Percentiles rank a stretch among this genome's conserved stretches.
Conservation (phyloP, 2,113 vertebrate species). For the Beaufortia kweichowensis region DNA sequence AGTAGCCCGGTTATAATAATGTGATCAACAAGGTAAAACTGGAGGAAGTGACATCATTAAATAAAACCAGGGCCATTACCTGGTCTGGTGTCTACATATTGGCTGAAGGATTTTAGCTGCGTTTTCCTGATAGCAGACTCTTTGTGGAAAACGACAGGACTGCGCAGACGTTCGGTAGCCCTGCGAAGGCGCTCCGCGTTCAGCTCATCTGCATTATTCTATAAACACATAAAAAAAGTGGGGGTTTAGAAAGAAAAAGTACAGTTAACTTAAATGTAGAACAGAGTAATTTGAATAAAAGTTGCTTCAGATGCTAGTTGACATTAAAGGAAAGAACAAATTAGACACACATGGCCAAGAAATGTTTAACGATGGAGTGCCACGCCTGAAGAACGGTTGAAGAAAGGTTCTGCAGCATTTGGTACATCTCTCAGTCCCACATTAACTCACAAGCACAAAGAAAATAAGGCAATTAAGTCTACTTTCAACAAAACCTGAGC, state of each 20-base stretch:
- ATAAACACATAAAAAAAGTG: constrained; percentile 53
- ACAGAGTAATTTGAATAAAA: constrained; percentile 46
- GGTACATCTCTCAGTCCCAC: constrained; percentile 31
- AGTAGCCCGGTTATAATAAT: no score
- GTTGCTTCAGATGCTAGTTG: constrained; percentile 24
- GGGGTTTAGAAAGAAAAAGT: constrained; percentile 21
- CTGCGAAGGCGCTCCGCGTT: constrained; percentile 86
- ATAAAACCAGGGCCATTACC: constrained; percentile 77
- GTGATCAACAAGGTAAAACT: neutral
- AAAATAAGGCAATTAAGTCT: constrained; percentile 77
- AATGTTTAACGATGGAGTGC: constrained; percentile 49
- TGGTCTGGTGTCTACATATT: constrained; percentile 94
- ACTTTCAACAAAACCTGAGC: constrained; percentile 79
- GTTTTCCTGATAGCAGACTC: constrained; percentile 94
- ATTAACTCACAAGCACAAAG: constrained; percentile 51
- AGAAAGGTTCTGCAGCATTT: constrained; percentile 30
- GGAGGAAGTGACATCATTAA: neutral
- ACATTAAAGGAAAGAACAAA: constrained; percentile 53
- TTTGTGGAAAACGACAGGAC: constrained; percentile 92
- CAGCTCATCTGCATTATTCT: constrained; percentile 87
- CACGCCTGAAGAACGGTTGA: constrained; percentile 30
- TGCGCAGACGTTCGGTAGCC: constrained; percentile 87
- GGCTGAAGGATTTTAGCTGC: constrained; percentile 97
- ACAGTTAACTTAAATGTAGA: constrained; percentile 39
- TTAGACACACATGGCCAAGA: constrained; percentile 39